Evolutionary conservation across 2,797 vertebrate species (phyloP).

Genomic region (Tenualosa ilisha): DNA sequence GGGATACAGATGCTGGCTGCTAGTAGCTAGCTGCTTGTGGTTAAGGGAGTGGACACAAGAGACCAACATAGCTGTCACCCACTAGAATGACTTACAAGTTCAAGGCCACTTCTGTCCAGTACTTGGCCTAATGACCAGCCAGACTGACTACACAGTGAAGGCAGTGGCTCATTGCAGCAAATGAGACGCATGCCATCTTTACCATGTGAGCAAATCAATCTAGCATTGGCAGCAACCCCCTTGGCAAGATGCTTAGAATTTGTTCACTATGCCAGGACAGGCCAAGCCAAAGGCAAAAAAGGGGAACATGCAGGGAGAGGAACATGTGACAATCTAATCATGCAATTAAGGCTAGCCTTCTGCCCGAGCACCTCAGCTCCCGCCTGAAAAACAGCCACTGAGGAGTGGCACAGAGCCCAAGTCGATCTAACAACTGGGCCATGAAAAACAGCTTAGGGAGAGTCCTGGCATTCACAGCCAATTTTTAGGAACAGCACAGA

Average conservation of each 20-base stretch:
- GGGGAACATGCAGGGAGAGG: constrained; percentile 36
- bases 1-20: background rate
- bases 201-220: background rate
- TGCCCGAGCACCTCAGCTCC: constrained; percentile 40
- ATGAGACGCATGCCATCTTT: background rate
- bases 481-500: constrained; percentile 45
- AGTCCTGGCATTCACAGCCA: constrained; percentile 51
- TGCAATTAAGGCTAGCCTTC: constrained; percentile 67
- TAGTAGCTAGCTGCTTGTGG: background rate
- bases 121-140: background rate
- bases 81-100: background rate
- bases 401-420: background rate
- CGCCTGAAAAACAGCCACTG: background rate
- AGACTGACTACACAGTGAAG: background rate
- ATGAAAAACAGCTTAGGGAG: constrained; percentile 25
- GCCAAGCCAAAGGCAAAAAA: background rate
- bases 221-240: background rate
- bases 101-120: background rate
- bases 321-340: constrained; percentile 53
- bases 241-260: background rate
- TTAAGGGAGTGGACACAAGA: background rate
- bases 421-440: background rate
- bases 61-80: background rate
- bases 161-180: background rate
- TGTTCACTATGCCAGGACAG: background rate